These are phyloP conservation scores for Chrysotoxum bicinctum DNA, from an alignment of 2,888 invertebrate genomes.

Conservation along the genomic window DNA sequence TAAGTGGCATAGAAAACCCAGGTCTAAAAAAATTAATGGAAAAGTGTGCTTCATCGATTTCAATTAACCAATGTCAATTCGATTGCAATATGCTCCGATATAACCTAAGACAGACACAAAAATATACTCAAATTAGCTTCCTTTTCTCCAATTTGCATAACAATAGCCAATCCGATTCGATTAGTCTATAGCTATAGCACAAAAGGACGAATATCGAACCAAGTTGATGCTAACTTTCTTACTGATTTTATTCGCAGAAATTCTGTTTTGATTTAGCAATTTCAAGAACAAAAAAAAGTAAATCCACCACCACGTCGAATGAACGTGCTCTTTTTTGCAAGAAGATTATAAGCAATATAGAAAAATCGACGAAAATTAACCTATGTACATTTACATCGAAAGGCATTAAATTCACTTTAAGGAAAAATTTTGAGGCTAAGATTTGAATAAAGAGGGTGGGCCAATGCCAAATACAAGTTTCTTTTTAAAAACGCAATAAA, in stretches of 20 bases:
- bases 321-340: neutral
- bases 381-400: too few relatives aligned
- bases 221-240: constrained; percentile 23
- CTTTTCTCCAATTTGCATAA: constrained; percentile 62
- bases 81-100: constrained; percentile 38
- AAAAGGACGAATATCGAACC: constrained; percentile 22
- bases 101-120: constrained; percentile 24
- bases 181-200: constrained; percentile 39
- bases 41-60: constrained; percentile 53
- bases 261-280: constrained; percentile 23
- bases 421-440: too few relatives aligned
- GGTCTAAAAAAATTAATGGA: constrained; percentile 9
- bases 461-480: too few relatives aligned
- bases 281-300: neutral
- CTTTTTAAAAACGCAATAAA: too few relatives aligned
- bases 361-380: too few relatives aligned
- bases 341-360: neutral
- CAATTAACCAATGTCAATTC: constrained; percentile 63
- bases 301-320: neutral
- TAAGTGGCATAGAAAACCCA: neutral
- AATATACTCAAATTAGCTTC: constrained; percentile 55
- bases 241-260: constrained; percentile 3
- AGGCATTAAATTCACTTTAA: too few relatives aligned
- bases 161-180: constrained; percentile 64
- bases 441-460: too few relatives aligned